Evolutionary conservation across 2,888 invertebrate species (phyloP), one percentile per base, ranked within the genome.

Genomic region (Melanostoma scalare): DNA sequence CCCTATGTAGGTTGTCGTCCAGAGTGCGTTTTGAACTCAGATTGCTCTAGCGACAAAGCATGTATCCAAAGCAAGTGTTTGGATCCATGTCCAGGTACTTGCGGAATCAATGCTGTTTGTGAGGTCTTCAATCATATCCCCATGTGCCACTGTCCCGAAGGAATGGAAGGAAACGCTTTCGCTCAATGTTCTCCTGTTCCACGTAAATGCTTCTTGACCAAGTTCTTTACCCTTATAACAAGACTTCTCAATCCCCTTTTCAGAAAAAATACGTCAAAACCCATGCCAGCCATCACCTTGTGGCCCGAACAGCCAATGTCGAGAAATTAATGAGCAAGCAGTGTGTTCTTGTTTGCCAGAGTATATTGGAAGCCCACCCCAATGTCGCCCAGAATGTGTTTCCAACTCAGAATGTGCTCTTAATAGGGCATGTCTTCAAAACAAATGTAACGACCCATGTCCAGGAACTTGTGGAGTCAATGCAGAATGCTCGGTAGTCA

Each of bases 371-470:
- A 93, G 94, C 85, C 96, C 96, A 46, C 95, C 96, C 72, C 93
- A 93, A 58, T 94, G 95, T 89, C 92, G 94, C 53, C 95, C 95
- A 0, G 96, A 95, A 90, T 96, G 95, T 88, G 92, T 94, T 0
- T 92, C 93, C 9, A 95, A 94, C 88, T 92, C 94, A 0, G 96
- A 96, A 87, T 96, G 96, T 88, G 91, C 93, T 0, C 89, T 93
- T 53, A 93, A 93, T 86, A 91, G 93, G 86, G 94, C 95, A 9
- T 96, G 96, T 88, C 91, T 94, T 9, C 94, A 94, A 87, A 94
- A 94, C 87, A 95, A 94, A 91, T 96, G 96, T 88, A 90, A 93
- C 10, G 94, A 96, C 89, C 95, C 96, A 33, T 96, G 96, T 87
- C 93, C 94, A 6, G 96, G 96, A 60, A 94, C 95, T 42, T 95